Base-by-base conservation (phyloP, 2,113 vertebrate genomes). In the Ptyas mucosa region DNA sequence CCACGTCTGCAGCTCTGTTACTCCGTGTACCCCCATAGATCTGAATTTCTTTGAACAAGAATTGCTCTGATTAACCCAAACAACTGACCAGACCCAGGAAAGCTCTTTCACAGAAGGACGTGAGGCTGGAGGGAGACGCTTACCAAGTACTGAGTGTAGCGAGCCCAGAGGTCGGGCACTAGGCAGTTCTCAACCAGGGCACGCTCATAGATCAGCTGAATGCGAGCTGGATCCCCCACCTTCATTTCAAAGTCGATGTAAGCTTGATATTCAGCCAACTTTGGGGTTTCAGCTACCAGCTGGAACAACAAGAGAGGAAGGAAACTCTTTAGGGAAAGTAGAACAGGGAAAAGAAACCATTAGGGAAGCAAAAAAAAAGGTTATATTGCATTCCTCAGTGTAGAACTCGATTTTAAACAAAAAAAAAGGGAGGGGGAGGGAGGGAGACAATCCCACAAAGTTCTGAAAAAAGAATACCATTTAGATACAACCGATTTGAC, bases 101-200 rank as follows among this genome's bases (percentile, higher is more conserved):
- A 7, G 90, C 29, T 7, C 0, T 9, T 81, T 58, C 5, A 75
- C 34, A 1, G 52, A 88, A 61, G 5, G 88, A 0, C 69, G 58
- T 2, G 8, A 89, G 20, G 9, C 91, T 14, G 2, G n/a, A 85
- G 52, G 1, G 43, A 53, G 29, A 26, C 92, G 96, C 99, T 99
- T 98, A 99, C 99, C 97, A 99, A 97, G 94, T 99, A 99, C 18
- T 97, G 98, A 89, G 98, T 99, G 97, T 98, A 99, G 93, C 98
- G 98, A 9, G 98, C 98, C 99, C 99, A 99, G 90, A 99, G 98
- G 96, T 99, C 99, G 15, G 99, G 99, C 55, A 99, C 99, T 1
- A 99, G 98, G 97, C 99, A 99, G 97, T 99, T 99, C 96, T 99
- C 99, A 0, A 97, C 98, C 96, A 99, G 95, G 52, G 99, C 98